A percentile compares a stretch with the other conserved stretches of the same genome.
Conservation (phyloP, 2,113 vertebrate species). For the Fukomys damarensis region DNA sequence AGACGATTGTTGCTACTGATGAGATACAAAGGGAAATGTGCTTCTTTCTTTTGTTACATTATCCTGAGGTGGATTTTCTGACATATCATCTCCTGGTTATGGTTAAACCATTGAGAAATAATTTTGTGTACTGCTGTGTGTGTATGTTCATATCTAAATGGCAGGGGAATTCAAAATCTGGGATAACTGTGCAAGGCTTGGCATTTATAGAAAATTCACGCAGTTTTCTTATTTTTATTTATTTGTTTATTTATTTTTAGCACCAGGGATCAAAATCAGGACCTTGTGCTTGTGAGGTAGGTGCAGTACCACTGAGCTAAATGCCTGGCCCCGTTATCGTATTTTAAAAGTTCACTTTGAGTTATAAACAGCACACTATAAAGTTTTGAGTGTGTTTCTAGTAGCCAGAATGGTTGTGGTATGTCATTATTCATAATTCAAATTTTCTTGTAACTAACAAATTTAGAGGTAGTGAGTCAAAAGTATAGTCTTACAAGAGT, state of each 20-base stretch:
- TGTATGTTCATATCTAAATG: neutral
- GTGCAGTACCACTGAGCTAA: no score
- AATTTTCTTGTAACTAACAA: slow-evolving; percentile 37
- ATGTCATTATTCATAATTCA: neutral
- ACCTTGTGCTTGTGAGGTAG: no score
- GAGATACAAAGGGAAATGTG: neutral
- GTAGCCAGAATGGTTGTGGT: neutral
- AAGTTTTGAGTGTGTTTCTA: slow-evolving; percentile 24
- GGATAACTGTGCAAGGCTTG: slow-evolving; percentile 18
- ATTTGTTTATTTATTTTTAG: no score
- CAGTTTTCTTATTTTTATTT: slow-evolving; percentile 15
- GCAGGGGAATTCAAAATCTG: neutral
- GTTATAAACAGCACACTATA: neutral
- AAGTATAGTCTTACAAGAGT: neutral
- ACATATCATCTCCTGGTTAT: slow-evolving; percentile 35
- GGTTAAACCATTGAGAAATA: neutral
- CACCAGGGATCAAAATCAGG: no score
- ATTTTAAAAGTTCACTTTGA: slow-evolving; percentile 34
- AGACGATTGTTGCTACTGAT: neutral
- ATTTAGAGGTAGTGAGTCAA: neutral
- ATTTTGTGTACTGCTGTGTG: neutral
- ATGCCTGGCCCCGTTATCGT: neutral
- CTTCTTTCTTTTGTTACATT: neutral
- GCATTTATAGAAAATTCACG: neutral
- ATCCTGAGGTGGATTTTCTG: neutral